These are phyloP conservation scores for Emydura subglobosa DNA, from an alignment of 2,113 vertebrate genomes.

Conservation along the genomic window DNA sequence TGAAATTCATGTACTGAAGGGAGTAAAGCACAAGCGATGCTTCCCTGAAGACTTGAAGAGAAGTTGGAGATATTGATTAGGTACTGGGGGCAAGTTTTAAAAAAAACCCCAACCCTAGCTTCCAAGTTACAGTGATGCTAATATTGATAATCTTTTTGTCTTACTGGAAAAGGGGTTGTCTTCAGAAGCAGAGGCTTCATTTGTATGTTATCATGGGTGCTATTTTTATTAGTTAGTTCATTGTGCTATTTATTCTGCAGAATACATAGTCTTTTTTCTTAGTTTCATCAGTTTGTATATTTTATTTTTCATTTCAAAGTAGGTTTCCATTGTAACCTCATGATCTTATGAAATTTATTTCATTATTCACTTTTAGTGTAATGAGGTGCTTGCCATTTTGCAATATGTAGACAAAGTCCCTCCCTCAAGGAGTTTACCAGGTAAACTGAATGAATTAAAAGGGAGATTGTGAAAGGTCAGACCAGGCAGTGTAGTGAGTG, in stretches of 20 bases:
- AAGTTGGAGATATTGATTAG: background rate
- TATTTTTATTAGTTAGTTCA: background rate
- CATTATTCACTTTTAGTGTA: background rate
- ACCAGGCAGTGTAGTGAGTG: background rate
- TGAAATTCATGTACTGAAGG: background rate
- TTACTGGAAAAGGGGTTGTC: conserved; percentile 7
- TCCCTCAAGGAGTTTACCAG: conserved; percentile 6
- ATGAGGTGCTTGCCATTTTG: conserved; percentile 16
- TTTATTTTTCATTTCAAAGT: background rate
- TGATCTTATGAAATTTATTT: background rate
- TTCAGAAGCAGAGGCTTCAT: background rate
- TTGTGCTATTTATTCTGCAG: conserved; percentile 43
- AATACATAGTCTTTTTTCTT: conserved; percentile 55
- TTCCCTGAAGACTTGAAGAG: background rate
- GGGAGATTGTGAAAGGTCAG: background rate
- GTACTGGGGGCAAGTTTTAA: background rate
- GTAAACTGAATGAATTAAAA: conserved; percentile 1
- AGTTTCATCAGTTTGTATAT: conserved; percentile 39
- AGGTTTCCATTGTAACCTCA: background rate
- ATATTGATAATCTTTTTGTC: background rate
- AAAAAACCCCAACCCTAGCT: background rate
- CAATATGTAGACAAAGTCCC: conserved; percentile 5
- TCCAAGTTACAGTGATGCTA: conserved; percentile 11
- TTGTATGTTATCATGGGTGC: background rate
- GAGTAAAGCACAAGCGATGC: background rate